phyloP scores from a whole-genome alignment of 2,888 invertebrate genomes.

The Scrobipalpa atriplicella region DNA sequence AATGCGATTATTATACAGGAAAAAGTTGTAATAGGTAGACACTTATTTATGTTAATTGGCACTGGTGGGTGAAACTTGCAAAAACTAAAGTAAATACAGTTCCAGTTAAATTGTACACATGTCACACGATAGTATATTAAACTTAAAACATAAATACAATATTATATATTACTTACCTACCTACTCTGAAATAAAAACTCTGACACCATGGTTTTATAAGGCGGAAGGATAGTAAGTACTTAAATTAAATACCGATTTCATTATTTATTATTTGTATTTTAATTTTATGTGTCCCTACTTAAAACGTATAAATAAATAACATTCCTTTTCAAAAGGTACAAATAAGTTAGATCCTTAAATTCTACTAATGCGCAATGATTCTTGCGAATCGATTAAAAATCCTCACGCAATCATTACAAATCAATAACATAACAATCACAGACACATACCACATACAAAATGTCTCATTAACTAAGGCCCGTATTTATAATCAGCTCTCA shows the following conservation, averaged over 20 bases:
- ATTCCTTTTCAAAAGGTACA: constrained; percentile 33
- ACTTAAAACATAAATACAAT: too few relatives aligned
- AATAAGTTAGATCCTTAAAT: not conserved
- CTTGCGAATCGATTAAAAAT: not conserved
- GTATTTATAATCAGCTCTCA: too few relatives aligned
- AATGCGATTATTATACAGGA: not conserved
- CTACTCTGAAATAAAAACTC: too few relatives aligned
- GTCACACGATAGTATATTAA: too few relatives aligned
- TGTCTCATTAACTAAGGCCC: too few relatives aligned
- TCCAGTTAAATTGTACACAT: not conserved
- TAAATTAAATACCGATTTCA: not conserved
- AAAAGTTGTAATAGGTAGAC: constrained; percentile 20
- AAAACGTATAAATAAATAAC: not conserved
- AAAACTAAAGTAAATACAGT: not conserved
- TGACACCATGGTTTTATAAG: too few relatives aligned
- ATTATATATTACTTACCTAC: too few relatives aligned
- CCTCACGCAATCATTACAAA: not conserved
- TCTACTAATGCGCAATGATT: not conserved
- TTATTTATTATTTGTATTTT: not conserved
- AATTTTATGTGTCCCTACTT: not conserved
- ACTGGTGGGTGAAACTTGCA: not conserved
- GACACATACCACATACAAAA: constrained; percentile 4
- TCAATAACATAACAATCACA: constrained; percentile 19
- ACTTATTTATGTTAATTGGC: constrained; percentile 4
- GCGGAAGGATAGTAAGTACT: too few relatives aligned